Evolutionary conservation across 2,113 vertebrate species (phyloP), one percentile per base, ranked within the genome.

Genomic region (Entomyzon cyanotis): DNA sequence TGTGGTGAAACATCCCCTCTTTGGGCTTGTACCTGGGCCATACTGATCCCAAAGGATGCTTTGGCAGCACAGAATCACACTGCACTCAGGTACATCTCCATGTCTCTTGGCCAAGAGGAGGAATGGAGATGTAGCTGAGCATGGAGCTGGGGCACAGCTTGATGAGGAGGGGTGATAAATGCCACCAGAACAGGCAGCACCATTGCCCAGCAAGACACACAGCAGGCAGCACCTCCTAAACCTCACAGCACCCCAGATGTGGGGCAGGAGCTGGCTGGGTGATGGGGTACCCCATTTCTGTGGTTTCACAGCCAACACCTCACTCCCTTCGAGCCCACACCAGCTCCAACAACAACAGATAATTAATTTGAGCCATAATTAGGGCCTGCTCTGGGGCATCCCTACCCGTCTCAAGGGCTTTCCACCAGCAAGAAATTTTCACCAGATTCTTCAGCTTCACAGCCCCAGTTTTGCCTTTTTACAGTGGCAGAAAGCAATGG

Each of bases 261-360:
- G 6, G 63, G 68, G 44, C 44, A 60, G 77, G 19, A 76, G 42
- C 8, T 5, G 4, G 13, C 46, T 79, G 80, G 14, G 39, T 1
- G 2, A 67, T 12, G 10, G 47, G 19, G 5, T 11, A 8, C 33
- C 27, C 37, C 68, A 5, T 12, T 84, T 47, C 73, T 42, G 47
- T 4, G 3, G 4, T 28, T 59, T 81, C 33, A 35, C 2, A 4
- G 59, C 46, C 7, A 27, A 69, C 18, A 21, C 18, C 50, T 78
- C 1, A 0, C 37, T 67, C 35, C 41, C 0, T 0, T 10, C 2
- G 84, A 86, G 49, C 20, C 28, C 0, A 1, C 52, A 35, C n/a
- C 3, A 2, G 4, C 46, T 71, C 52, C 44, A 67, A 27, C 59
- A 71, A 22, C 15, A 7, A 39, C 24, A 10, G 1, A 53, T 12